These are phyloP conservation scores for Porites australiensis DNA, from an alignment of 64 coral and sea anemone species.

Conservation along the genomic window DNA sequence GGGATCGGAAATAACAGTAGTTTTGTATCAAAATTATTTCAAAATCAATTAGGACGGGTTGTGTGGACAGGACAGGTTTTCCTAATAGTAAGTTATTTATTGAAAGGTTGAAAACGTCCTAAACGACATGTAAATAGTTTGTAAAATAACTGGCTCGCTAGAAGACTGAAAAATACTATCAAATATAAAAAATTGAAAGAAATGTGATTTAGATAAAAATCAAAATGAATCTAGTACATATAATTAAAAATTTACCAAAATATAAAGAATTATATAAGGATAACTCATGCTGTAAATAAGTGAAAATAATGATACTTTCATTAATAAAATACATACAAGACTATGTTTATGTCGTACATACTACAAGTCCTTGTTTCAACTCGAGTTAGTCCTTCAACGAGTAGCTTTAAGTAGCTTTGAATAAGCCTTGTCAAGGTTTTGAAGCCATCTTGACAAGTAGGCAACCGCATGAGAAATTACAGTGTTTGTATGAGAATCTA, in stretches of 20 bases:
- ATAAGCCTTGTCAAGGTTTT: too few relatives aligned
- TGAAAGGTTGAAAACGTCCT: neutral
- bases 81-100: neutral
- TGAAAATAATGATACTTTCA: neutral
- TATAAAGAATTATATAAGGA: neutral
- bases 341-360: neutral
- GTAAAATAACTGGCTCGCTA: neutral
- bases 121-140: neutral
- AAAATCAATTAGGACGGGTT: neutral
- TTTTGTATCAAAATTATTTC: neutral
- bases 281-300: neutral
- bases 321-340: conserved; percentile 15
- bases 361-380: too few relatives aligned
- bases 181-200: neutral
- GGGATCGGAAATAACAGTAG: neutral
- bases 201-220: neutral
- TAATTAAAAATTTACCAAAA: neutral
- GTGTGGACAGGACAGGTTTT: neutral
- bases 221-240: neutral
- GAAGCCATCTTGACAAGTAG: too few relatives aligned
- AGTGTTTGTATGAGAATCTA: too few relatives aligned
- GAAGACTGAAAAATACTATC: neutral
- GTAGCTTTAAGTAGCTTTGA: too few relatives aligned
- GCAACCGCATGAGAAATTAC: too few relatives aligned
- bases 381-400: too few relatives aligned